Conservation (phyloP, 2,113 vertebrate species). For the Heterocephalus glaber region DNA sequence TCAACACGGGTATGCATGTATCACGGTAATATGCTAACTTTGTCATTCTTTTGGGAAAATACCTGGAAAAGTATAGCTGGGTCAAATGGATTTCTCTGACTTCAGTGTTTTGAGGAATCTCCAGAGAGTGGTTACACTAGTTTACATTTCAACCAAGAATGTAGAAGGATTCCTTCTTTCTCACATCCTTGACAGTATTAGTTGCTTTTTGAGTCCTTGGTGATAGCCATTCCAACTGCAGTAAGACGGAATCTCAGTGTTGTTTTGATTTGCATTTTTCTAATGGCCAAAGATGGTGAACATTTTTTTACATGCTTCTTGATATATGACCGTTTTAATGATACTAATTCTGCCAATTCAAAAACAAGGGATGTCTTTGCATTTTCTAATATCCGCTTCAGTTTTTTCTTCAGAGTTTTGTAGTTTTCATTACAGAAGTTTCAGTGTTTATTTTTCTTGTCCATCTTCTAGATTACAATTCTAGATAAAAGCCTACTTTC, state of each 20-base stretch:
- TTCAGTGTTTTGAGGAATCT: not conserved
- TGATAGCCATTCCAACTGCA: not conserved
- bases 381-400: not conserved
- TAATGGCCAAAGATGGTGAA: not conserved
- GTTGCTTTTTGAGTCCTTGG: not conserved
- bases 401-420: not conserved
- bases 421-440: not conserved
- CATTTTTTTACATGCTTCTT: not conserved
- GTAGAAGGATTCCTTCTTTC: not conserved
- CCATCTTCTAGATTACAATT: slow-evolving; percentile 27
- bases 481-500: slow-evolving; percentile 35
- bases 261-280: not conserved
- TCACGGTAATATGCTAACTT: not conserved
- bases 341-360: not conserved
- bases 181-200: not conserved
- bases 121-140: not conserved
- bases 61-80: not conserved
- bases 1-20: not conserved
- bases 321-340: not conserved
- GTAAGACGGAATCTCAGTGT: not conserved
- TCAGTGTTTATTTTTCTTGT: slow-evolving; percentile 12
- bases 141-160: not conserved
- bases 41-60: not conserved
- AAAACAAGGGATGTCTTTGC: not conserved
- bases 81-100: not conserved